phyloP scores from a whole-genome alignment of 2,888 invertebrate genomes.

The Oxytorus armatus region DNA sequence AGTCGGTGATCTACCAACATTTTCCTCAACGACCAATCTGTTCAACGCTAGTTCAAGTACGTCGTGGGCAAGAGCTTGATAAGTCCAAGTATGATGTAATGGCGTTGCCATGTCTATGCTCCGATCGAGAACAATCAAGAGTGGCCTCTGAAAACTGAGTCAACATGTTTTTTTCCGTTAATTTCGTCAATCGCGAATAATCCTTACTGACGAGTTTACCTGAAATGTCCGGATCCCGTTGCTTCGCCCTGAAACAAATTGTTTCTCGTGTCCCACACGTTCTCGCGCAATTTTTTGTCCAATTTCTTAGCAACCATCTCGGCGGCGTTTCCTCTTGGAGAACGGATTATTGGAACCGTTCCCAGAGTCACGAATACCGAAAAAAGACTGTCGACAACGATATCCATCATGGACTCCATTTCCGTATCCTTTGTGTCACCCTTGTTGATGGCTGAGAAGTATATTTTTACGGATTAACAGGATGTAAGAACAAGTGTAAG shows the following conservation, averaged over 20 bases:
- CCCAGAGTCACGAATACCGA: constrained; percentile 99
- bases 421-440: constrained; percentile 97
- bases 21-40: constrained; percentile 90
- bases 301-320: constrained; percentile 99
- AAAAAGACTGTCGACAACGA: constrained; percentile 97
- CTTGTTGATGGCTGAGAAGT: constrained; percentile 93
- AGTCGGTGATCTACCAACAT: constrained; percentile 85
- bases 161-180: constrained; percentile 77
- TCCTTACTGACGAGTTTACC: constrained; percentile 77
- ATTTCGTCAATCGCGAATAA: constrained; percentile 3
- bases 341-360: constrained; percentile 88
- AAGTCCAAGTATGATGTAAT: constrained; percentile 99
- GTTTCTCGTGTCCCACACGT: constrained; percentile 97
- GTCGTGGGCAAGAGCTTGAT: constrained; percentile 99
- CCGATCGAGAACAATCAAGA: constrained; percentile 96
- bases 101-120: constrained; percentile 99
- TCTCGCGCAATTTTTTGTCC: constrained; percentile 98
- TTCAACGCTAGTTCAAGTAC: constrained; percentile 96
- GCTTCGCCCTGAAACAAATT: constrained; percentile 96
- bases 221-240: constrained; percentile 88
- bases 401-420: constrained; percentile 97
- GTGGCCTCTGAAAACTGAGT: constrained; percentile 96
- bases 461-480: not conserved
- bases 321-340: constrained; percentile 98
- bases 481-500: too few species aligned